phyloP scores from a whole-genome alignment of 2,113 vertebrate species.

The Ramphastos sulfuratus region DNA sequence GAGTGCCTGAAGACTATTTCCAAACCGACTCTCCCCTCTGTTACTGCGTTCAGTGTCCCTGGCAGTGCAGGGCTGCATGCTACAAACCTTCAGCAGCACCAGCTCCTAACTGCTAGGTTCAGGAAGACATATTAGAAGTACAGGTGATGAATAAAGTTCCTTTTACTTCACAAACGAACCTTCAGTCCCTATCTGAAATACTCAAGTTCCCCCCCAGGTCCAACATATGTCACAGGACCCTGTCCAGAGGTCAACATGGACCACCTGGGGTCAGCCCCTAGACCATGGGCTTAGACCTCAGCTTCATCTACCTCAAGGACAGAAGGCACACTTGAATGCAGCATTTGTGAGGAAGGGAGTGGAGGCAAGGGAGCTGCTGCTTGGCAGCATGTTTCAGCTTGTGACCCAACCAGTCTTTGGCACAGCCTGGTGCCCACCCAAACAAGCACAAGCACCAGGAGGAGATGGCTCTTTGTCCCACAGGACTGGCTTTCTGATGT shows the following conservation, averaged over 20 bases:
- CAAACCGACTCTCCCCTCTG: not conserved
- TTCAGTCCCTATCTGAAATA: not conserved
- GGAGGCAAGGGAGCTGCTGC: not conserved
- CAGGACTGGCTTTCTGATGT: not conserved
- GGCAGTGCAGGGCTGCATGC: not conserved
- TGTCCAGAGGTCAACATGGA: not conserved
- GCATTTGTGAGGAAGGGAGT: not conserved
- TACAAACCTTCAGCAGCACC: not conserved
- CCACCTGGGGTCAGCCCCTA: not conserved
- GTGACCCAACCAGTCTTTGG: not conserved
- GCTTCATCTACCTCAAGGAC: not conserved
- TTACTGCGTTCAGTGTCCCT: not conserved
- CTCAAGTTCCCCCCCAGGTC: not conserved
- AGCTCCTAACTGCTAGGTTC: not conserved
- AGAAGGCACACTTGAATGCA: not conserved
- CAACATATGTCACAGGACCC: rapidly evolving
- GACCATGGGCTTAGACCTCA: not conserved
- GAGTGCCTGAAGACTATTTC: not conserved
- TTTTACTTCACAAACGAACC: not conserved
- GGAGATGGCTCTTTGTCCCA: not conserved
- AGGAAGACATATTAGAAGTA: not conserved
- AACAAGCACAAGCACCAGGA: rapidly evolving
- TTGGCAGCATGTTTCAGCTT: not conserved
- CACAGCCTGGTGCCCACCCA: not conserved
- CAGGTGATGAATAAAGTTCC: not conserved